These are phyloP conservation scores for Augochlorella aurata DNA, from an alignment of 2,888 invertebrate genomes.

Conservation along the genomic window DNA sequence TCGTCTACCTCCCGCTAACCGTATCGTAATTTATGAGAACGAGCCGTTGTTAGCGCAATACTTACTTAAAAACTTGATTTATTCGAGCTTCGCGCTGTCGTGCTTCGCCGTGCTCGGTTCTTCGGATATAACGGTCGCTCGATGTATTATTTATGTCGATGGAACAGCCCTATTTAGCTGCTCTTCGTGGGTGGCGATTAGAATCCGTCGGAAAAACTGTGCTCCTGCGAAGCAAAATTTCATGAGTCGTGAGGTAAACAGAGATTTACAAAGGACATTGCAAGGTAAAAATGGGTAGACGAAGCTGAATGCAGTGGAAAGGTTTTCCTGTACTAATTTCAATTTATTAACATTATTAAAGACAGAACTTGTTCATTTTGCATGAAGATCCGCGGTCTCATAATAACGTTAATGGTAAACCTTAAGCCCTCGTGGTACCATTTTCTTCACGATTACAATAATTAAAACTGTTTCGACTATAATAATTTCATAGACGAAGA, in stretches of 20 bases:
- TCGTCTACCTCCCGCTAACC: slow-evolving; percentile 3
- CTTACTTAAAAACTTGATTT: slow-evolving; percentile 32
- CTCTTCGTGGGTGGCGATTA: not conserved
- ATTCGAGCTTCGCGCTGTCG: not conserved
- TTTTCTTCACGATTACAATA: too few relatives aligned
- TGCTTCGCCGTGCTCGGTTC: not conserved
- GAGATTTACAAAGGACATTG: too few relatives aligned
- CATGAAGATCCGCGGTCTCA: not conserved
- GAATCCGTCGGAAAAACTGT: not conserved
- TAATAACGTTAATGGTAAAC: not conserved
- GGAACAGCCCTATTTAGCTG: slow-evolving; percentile 17
- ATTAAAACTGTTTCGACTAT: too few relatives aligned
- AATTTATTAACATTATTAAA: too few relatives aligned
- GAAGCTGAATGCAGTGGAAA: too few relatives aligned
- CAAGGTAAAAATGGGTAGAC: too few relatives aligned
- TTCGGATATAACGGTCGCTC: not conserved
- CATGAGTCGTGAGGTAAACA: not conserved
- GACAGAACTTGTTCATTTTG: not conserved
- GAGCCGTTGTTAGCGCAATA: slow-evolving; percentile 30
- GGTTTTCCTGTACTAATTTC: too few relatives aligned
- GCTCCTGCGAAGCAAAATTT: not conserved
- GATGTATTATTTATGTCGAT: slow-evolving; percentile 37
- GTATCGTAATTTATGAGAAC: slow-evolving; percentile 35
- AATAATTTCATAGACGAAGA: too few relatives aligned
- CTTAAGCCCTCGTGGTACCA: too few relatives aligned